Evolutionary conservation across 2,888 invertebrate species (phyloP).

Genomic region (Podotricha telesiphe): DNA sequence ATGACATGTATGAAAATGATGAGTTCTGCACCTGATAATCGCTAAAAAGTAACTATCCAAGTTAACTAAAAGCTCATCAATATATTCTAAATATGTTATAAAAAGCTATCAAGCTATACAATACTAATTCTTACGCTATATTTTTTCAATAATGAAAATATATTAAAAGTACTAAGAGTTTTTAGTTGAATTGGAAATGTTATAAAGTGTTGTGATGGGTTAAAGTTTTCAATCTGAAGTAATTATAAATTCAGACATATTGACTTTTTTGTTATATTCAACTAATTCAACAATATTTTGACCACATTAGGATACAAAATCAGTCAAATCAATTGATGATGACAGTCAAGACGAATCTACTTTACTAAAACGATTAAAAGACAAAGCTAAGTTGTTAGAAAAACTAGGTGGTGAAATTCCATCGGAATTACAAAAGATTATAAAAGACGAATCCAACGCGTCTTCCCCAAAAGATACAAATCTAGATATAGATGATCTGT

Average conservation of each 20-base stretch:
- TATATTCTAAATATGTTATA: slow-evolving; percentile 39
- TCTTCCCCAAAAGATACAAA: slow-evolving; percentile 56
- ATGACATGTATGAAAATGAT: slow-evolving; percentile 56
- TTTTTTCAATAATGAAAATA: slow-evolving; percentile 48
- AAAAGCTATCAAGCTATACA: slow-evolving; percentile 36
- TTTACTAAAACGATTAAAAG: slow-evolving; percentile 70
- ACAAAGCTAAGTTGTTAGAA: slow-evolving; percentile 79
- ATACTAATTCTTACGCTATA: slow-evolving; percentile 48
- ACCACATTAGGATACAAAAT: slow-evolving; percentile 2
- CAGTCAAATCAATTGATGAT: slow-evolving; percentile 55
- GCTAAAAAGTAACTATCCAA: slow-evolving; percentile 56
- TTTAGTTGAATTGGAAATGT: slow-evolving; percentile 54
- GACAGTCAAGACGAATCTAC: slow-evolving; percentile 69
- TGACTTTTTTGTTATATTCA: background rate
- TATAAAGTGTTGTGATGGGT: slow-evolving; percentile 70
- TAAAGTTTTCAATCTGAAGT: slow-evolving; percentile 82
- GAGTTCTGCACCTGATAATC: slow-evolving; percentile 61
- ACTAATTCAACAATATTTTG: slow-evolving; percentile 1
- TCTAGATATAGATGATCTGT: slow-evolving; percentile 67
- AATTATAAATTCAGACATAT: background rate
- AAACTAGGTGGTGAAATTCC: slow-evolving; percentile 82
- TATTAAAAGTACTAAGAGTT: slow-evolving; percentile 40
- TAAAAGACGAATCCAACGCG: slow-evolving; percentile 60
- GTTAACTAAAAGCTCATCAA: slow-evolving; percentile 37
- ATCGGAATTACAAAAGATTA: slow-evolving; percentile 74